Conservation (phyloP, 2,888 invertebrate genomes). For the Hedya salicella region DNA sequence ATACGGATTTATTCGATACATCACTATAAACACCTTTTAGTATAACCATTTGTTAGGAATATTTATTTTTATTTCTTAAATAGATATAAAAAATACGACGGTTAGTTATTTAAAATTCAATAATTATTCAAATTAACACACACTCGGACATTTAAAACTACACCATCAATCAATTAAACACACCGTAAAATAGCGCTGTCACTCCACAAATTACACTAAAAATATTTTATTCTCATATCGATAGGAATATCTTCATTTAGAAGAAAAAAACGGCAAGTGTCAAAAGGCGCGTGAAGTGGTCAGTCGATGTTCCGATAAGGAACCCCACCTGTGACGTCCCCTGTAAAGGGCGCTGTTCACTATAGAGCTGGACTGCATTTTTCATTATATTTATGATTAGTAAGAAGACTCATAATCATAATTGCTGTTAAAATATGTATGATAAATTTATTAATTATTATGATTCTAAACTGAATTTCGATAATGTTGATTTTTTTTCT, state of each 20-base stretch:
- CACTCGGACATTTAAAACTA: background rate
- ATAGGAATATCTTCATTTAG: constrained; percentile 40
- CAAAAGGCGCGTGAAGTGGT: constrained; percentile 75
- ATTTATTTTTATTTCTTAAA: too few relatives aligned
- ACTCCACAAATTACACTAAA: constrained; percentile 60
- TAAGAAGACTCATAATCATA: background rate
- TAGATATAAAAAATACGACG: too few relatives aligned
- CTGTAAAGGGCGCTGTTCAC: constrained; percentile 27
- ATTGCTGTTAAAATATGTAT: background rate
- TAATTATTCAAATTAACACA: background rate
- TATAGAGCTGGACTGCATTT: constrained; percentile 5
- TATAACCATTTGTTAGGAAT: too few relatives aligned
- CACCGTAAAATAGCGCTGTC: constrained; percentile 28
- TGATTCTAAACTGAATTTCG: too few relatives aligned
- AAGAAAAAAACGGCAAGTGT: constrained; percentile 64
- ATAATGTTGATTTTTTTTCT: too few relatives aligned
- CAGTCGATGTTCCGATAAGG: constrained; percentile 69
- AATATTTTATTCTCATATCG: constrained; percentile 54
- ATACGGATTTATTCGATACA: background rate
- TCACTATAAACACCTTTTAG: background rate
- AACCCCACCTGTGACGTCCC: constrained; percentile 65
- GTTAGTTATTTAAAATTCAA: background rate
- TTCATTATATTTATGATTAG: background rate
- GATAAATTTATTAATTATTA: too few relatives aligned
- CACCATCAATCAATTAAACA: constrained; percentile 29